Percentiles rank a stretch among this genome's conserved stretches.
phyloP scores from a whole-genome alignment of 2,113 vertebrate genomes.

The Furnarius figulus region DNA sequence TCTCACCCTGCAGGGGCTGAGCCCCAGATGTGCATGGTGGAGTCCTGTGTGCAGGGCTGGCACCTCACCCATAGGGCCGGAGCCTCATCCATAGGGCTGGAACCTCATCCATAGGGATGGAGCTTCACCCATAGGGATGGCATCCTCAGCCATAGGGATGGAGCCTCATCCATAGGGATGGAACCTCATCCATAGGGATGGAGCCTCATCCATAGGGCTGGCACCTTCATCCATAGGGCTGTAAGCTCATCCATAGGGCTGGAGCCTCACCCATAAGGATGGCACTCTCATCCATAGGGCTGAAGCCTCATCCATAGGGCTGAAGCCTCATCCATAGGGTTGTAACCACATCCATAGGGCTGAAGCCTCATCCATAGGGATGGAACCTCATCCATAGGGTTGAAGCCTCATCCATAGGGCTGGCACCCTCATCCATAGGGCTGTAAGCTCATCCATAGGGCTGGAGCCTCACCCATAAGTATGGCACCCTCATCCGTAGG shows the following conservation, averaged over 20 bases:
- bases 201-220: too few relatives aligned
- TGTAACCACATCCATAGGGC: too few relatives aligned
- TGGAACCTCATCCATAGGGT: neutral
- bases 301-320: too few relatives aligned
- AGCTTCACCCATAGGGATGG: neutral
- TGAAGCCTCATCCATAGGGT: too few relatives aligned
- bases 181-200: neutral
- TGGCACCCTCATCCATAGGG: neutral
- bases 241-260: neutral
- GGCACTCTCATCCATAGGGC: neutral
- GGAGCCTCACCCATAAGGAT: neutral
- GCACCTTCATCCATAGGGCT: neutral
- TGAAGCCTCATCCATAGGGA: neutral
- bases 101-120: neutral
- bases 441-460: too few relatives aligned
- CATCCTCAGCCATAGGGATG: neutral
- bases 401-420: neutral
- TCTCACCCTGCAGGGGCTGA: neutral
- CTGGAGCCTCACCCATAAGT: too few relatives aligned
- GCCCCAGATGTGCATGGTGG: accelerated
- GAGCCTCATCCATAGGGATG: neutral
- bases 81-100: neutral
- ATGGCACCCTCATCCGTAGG: neutral
- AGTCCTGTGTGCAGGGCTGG: neutral
- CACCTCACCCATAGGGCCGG: neutral